Conservation (phyloP, 2,888 invertebrate species). For the Sesia apiformis region DNA sequence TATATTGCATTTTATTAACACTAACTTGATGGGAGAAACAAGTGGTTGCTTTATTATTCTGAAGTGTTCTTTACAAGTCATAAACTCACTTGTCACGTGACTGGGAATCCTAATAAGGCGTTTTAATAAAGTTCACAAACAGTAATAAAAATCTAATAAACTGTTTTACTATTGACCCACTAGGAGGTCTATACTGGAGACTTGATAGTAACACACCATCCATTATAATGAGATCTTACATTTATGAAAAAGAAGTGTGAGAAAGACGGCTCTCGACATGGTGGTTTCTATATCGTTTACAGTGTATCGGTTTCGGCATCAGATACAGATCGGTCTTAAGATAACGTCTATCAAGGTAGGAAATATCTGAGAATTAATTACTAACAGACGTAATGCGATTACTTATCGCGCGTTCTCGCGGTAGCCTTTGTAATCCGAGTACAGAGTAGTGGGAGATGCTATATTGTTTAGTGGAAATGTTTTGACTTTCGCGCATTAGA, state of each 20-base stretch:
- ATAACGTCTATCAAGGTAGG: slow-evolving; percentile 57
- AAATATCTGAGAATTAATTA: slow-evolving; percentile 62
- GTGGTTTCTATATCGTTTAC: slow-evolving; percentile 20
- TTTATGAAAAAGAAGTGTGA: background rate
- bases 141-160: slow-evolving; percentile 58
- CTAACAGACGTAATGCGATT: slow-evolving; percentile 56
- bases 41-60: background rate
- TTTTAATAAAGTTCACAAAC: slow-evolving; percentile 49
- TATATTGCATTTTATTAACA: background rate
- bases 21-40: background rate
- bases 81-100: slow-evolving; percentile 28
- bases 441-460: slow-evolving; percentile 15
- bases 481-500: slow-evolving; percentile 10
- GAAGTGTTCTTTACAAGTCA: slow-evolving; percentile 16
- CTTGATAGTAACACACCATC: slow-evolving; percentile 30
- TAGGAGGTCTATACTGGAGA: slow-evolving; percentile 46
- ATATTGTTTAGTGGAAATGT: slow-evolving; percentile 12
- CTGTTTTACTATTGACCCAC: slow-evolving; percentile 53
- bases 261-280: slow-evolving; percentile 19
- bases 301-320: slow-evolving; percentile 34
- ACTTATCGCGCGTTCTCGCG: slow-evolving; percentile 45
- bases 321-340: slow-evolving; percentile 42
- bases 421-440: slow-evolving; percentile 46
- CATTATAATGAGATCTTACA: slow-evolving; percentile 17
- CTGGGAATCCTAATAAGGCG: slow-evolving; percentile 34